Evolutionary conservation across 2,113 vertebrate species (phyloP).

Genomic region (Nothocercus julius): DNA sequence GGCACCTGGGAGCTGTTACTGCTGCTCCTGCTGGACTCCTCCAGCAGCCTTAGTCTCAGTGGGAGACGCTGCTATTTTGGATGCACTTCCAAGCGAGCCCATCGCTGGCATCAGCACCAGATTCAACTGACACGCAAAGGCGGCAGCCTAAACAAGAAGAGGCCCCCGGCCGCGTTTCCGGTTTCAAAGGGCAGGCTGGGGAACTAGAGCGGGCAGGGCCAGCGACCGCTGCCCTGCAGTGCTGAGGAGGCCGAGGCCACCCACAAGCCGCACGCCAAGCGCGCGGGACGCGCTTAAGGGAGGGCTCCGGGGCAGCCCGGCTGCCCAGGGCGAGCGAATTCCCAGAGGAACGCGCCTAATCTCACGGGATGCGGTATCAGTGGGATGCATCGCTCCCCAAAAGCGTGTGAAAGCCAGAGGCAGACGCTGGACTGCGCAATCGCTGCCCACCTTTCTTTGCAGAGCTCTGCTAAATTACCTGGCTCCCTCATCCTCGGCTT

Average conservation of each 20-base stretch:
- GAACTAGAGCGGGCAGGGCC: not conserved
- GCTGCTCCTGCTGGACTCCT: not conserved
- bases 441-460: not conserved
- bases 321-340: not conserved
- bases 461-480: not conserved
- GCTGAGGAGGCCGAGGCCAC: not conserved
- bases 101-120: accelerated
- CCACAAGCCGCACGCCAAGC: not conserved
- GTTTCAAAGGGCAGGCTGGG: not conserved
- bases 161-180: not conserved
- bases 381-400: not conserved
- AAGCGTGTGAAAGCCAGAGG: not conserved
- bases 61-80: accelerated
- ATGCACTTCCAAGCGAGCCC: not conserved
- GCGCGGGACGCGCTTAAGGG: not conserved
- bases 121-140: accelerated
- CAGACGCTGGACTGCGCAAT: not conserved
- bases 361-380: not conserved
- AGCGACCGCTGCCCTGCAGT: not conserved
- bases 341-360: not conserved
- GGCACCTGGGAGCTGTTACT: accelerated
- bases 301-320: not conserved
- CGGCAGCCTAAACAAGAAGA: not conserved
- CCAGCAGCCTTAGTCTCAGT: not conserved
- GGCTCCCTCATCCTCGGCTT: accelerated